Base-by-base conservation (phyloP, 2,888 invertebrate genomes). In the Eubasilissa splendida region DNA sequence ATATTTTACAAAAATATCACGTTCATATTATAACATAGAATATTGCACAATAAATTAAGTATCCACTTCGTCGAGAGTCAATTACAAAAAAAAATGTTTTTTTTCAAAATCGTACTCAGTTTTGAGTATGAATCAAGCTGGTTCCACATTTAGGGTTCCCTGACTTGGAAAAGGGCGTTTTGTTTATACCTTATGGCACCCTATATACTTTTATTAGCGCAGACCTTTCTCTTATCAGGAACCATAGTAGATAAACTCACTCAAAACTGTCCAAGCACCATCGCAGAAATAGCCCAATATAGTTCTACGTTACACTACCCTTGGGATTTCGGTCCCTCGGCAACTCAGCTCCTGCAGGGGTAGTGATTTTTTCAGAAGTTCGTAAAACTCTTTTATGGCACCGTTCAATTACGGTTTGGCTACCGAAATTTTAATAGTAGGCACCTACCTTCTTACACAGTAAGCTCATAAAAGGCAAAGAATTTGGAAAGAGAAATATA, bases 361-460 rank as follows among this genome's bases (percentile, higher is more conserved):
- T 31, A 68, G 31, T 70, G 4, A 31, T 14, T 56, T 74, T 77
- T 80, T 59, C 52, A 58, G 11, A 53, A 42, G 52, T 78, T 42
- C 9, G 14, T 74, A 74, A 54, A 56, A 50, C 14, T 70, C 14
- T 65, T 82, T 82, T 82, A 82, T 58, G 77, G 75, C 65, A 74
- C 71, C 59, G 58, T 82, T 82, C 76, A 82, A 76, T 79, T 73
- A 54, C 60, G 77, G 81, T 81, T 60, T 63, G 79, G 76, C 82
- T 82, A 82, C 82, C 74, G 82, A 81, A 81, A 63, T 76, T 76
- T 63, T 58, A 63, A 76, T 59, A 42, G 42, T 42, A 42, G 42
- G 42, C 4, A 42, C 42, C 42, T 42, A 42, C 42, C 42, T 42
- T 42, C 42, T 42, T 42, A 33, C n/a, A 63, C 31, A n/a, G 53